Percentiles rank a stretch among this genome's conserved stretches.
These are phyloP conservation scores for Knipowitschia caucasica DNA, from an alignment of 2,797 vertebrate genomes.

Conservation along the genomic window DNA sequence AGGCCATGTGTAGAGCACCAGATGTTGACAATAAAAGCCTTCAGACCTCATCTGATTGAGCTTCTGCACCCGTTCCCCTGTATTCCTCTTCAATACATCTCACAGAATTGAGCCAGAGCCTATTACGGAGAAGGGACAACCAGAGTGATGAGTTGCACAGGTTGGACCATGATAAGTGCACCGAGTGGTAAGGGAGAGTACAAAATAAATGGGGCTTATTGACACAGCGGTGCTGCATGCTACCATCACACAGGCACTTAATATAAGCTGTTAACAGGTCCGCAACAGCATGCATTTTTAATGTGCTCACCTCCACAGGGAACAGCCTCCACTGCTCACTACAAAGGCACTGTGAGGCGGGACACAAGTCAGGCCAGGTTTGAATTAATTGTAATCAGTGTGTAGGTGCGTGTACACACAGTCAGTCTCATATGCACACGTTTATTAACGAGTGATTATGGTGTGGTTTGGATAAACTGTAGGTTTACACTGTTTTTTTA, in stretches of 20 bases:
- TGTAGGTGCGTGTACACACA: neutral
- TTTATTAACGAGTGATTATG: neutral
- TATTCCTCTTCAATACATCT: slow-evolving; percentile 35
- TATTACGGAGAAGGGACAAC: slow-evolving; percentile 38
- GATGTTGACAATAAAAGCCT: slow-evolving; percentile 18
- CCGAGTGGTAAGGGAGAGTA: slow-evolving; percentile 3
- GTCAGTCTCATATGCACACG: neutral
- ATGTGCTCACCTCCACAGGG: neutral
- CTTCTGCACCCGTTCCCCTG: slow-evolving; percentile 39
- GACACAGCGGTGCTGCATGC: slow-evolving; percentile 17
- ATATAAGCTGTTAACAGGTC: slow-evolving; percentile 23
- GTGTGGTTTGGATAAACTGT: neutral
- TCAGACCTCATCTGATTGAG: slow-evolving; percentile 34
- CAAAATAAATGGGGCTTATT: slow-evolving; percentile 23
- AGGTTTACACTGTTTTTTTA: neutral
- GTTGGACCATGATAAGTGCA: slow-evolving; percentile 22
- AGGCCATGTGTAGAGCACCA: neutral
- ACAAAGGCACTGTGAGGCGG: neutral
- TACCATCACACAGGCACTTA: slow-evolving; percentile 13
- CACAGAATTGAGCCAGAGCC: slow-evolving; percentile 32
- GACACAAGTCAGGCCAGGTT: neutral
- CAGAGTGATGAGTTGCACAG: slow-evolving; percentile 21
- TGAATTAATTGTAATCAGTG: slow-evolving; percentile 1
- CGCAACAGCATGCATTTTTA: slow-evolving; percentile 17
- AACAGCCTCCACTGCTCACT: slow-evolving; percentile 6